These are phyloP conservation scores for Deilephila elpenor DNA, from an alignment of 2,888 invertebrate genomes.

Conservation along the genomic window DNA sequence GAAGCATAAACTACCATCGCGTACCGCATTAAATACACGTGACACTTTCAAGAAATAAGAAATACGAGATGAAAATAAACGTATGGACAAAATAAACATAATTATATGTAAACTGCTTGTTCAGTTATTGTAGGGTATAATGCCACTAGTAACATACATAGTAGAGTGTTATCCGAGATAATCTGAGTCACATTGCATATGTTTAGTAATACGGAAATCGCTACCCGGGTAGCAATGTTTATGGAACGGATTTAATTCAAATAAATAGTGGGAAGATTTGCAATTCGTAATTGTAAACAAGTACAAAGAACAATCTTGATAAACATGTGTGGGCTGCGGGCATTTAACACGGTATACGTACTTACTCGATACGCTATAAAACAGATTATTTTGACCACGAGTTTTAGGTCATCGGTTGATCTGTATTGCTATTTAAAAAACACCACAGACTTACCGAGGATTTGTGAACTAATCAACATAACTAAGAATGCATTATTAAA, in stretches of 20 bases:
- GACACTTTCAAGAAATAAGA: neutral
- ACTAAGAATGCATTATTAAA: neutral
- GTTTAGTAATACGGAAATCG: constrained; percentile 8
- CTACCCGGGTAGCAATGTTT: constrained; percentile 5
- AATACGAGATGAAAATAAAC: neutral
- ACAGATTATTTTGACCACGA: neutral
- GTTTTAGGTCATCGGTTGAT: neutral
- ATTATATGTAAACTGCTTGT: neutral
- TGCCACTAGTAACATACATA: neutral
- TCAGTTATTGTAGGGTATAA: neutral
- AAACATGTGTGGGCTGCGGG: constrained; percentile 5
- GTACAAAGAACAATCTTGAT: constrained; percentile 21
- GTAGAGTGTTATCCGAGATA: neutral
- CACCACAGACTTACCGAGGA: too few species aligned
- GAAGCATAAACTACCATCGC: neutral
- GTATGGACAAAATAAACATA: neutral
- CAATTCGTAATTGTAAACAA: constrained; percentile 2
- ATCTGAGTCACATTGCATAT: constrained; percentile 13
- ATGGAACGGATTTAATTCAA: neutral
- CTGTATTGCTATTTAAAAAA: neutral
- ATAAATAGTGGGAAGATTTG: constrained; percentile 17
- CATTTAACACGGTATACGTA: neutral
- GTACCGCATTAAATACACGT: neutral
- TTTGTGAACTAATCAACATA: neutral
- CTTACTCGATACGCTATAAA: neutral